Percentiles rank a stretch among this genome's conserved stretches.
Conservation (phyloP, 2,797 vertebrate genomes). For the Coendou prehensilis region DNA sequence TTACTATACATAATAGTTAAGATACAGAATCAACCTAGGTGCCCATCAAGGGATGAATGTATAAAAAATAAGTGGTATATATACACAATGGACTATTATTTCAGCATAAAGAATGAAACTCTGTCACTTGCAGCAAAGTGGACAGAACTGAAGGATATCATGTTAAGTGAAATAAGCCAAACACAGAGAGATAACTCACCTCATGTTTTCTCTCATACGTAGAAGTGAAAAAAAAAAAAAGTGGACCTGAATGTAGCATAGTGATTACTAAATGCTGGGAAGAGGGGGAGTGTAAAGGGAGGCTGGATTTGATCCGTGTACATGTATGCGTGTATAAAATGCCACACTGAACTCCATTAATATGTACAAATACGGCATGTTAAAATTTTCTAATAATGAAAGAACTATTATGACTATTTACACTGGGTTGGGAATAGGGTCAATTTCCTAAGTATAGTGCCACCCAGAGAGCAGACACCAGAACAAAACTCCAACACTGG, state of each 20-base stretch:
- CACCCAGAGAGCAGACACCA: background rate
- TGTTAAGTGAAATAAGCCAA: background rate
- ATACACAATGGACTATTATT: background rate
- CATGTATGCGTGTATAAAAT: background rate
- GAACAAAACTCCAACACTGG: background rate
- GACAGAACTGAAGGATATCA: background rate
- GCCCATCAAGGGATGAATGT: background rate
- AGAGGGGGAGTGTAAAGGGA: too few species aligned
- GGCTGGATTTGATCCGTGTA: background rate
- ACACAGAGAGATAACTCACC: background rate
- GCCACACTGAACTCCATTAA: background rate
- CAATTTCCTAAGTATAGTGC: background rate
- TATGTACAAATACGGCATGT: background rate
- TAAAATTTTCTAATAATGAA: background rate
- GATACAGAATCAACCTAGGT: background rate
- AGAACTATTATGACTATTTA: background rate
- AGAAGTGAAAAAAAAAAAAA: background rate
- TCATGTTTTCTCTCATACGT: too few species aligned
- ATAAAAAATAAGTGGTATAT: background rate
- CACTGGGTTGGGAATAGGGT: background rate
- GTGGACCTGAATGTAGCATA: background rate
- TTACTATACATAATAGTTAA: too few species aligned
- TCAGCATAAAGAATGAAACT: background rate
- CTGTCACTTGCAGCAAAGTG: background rate
- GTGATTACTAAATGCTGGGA: background rate